Evolutionary conservation across 2,888 invertebrate species (phyloP).

Genomic region (Caenorhabditis uteleia): DNA sequence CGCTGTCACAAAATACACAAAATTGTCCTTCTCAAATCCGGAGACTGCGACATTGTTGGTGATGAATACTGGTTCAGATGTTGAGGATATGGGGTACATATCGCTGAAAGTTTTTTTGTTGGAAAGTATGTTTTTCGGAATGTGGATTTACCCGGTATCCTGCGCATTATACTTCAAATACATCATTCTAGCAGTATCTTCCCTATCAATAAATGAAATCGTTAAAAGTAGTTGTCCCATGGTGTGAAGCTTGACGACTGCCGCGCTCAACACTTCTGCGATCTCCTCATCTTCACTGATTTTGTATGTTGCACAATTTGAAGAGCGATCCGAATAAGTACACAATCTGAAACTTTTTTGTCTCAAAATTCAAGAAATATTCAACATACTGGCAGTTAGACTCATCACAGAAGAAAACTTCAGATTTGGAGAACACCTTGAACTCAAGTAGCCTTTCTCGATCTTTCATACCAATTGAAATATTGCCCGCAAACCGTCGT

Average conservation of each 20-base stretch:
- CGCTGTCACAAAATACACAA: slow-evolving; percentile 42
- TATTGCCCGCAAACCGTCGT: too few species aligned
- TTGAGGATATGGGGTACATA: slow-evolving; percentile 1
- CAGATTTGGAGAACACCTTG: slow-evolving; percentile 43
- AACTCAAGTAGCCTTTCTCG: slow-evolving; percentile 39
- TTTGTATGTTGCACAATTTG: slow-evolving; percentile 16
- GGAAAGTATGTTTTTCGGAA: not conserved
- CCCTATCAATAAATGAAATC: slow-evolving; percentile 11
- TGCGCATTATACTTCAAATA: slow-evolving; percentile 21
- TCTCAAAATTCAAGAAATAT: not conserved
- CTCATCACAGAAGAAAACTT: slow-evolving; percentile 50
- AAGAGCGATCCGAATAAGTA: slow-evolving; percentile 10
- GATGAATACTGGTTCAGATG: slow-evolving; percentile 40
- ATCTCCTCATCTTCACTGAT: slow-evolving; percentile 20
- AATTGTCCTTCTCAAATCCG: slow-evolving; percentile 33
- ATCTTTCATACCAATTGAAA: too few species aligned
- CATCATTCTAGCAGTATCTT: slow-evolving; percentile 4
- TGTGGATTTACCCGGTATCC: slow-evolving; percentile 22
- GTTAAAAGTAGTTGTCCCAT: slow-evolving; percentile 24
- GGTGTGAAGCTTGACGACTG: slow-evolving; percentile 21
- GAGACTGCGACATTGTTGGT: slow-evolving; percentile 10
- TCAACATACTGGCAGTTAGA: slow-evolving; percentile 37
- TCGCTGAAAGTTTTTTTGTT: slow-evolving; percentile 14
- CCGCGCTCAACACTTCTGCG: slow-evolving; percentile 14
- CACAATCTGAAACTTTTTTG: slow-evolving; percentile 10